Conservation (phyloP, 2,797 vertebrate genomes). For the Xenentodon cancila region DNA sequence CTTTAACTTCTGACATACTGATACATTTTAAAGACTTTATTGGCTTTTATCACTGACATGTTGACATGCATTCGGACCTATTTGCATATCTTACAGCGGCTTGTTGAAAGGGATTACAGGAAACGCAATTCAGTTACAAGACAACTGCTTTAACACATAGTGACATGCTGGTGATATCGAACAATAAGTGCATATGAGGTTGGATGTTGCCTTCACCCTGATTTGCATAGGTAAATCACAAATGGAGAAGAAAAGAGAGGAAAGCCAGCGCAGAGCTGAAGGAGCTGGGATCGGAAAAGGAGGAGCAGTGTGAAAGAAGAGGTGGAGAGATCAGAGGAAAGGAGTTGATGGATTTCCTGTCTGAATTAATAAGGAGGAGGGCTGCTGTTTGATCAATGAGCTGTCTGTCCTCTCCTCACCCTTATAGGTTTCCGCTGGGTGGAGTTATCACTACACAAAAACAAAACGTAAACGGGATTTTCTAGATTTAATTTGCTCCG, state of each 20-base stretch:
- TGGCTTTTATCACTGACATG: no score
- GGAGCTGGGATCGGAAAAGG: conserved; percentile 30
- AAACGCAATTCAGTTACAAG: neutral
- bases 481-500: conserved; percentile 40
- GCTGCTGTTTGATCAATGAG: conserved; percentile 82
- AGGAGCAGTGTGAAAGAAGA: conserved; percentile 51
- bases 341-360: conserved; percentile 81
- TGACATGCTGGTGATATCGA: conserved; percentile 28
- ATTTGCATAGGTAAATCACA: conserved; percentile 41
- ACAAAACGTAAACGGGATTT: conserved; percentile 56
- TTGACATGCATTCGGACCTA: no score
- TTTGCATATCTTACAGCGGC: no score
- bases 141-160: neutral
- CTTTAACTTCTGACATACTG: no score
- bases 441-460: conserved; percentile 52
- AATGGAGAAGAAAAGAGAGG: conserved; percentile 26
- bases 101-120: no score
- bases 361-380: conserved; percentile 78
- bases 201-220: conserved; percentile 3
- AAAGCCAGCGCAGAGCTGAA: conserved; percentile 30
- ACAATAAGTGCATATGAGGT: conserved; percentile 11
- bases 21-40: no score
- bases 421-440: conserved; percentile 44
- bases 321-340: conserved; percentile 73
- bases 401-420: conserved; percentile 60